Base-by-base conservation (phyloP, 2,888 invertebrate genomes). In the Pedicia rivosa region DNA sequence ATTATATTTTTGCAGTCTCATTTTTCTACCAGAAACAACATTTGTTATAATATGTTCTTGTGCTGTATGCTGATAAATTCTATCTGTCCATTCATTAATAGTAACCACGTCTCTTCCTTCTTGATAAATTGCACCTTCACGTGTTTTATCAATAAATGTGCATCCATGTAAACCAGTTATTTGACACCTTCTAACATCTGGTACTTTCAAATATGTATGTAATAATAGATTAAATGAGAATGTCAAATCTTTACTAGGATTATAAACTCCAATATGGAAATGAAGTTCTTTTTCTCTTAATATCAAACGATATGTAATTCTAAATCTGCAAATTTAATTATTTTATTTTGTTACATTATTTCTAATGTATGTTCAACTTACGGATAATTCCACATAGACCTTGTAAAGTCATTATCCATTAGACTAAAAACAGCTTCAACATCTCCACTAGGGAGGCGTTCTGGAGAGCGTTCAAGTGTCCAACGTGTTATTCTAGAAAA, bases 151-250 rank as follows among this genome's bases (percentile, higher is more conserved):
- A 49, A 84, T 76, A 57, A 84, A 91, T 53, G 81, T 82, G 55
- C 82, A 80, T 38, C 88, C 91, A 56, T 88, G 82, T 51, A 95
- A 73, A 44, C 92, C 92, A 39, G 84, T 84, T 56, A 95, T 84
- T 67, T 86, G 84, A 57, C 87, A 86, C 48, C 87, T 74, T 37
- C 84, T 69, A 32, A 94, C 90, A 63, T 94, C 91, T 43, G 90
- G 87, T 55, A 91, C 91, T 70, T 87, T 87, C 64, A 95, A 84
- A 68, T 94, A 94, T 17, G 92, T 92, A 64, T 94, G 94, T 51
- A 94, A 66, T 44, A 94, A 67, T 62, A 92, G 68, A 62, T 92
- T 91, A 64, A 94, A 95, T 56, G 78, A 80, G 67, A 83, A 86
- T 41, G 86, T 81, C 47, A 82, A 68, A 59, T 87, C 86, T 66